A percentile compares a stretch with the other conserved stretches of the same genome.
Evolutionary conservation across 2,888 invertebrate genomes (phyloP).

Genomic region (Callyntrura sp.): DNA sequence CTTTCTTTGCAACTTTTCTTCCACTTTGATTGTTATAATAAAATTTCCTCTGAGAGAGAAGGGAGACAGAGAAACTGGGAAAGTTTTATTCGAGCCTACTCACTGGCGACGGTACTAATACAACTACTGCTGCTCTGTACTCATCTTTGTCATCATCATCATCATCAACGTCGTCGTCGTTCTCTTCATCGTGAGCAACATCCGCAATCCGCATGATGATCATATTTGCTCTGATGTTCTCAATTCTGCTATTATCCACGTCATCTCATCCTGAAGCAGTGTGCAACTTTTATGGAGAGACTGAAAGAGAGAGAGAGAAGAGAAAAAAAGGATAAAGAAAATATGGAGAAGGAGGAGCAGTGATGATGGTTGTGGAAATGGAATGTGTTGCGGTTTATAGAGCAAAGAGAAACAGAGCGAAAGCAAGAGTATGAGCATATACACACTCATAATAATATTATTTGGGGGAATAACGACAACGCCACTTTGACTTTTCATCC

Average conservation of each 20-base stretch:
- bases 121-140: not conserved
- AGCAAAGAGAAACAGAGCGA: constrained; percentile 5
- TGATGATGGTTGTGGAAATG: not conserved
- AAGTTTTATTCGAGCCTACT: constrained; percentile 54
- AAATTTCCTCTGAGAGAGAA: constrained; percentile 16
- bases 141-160: constrained; percentile 17
- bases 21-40: constrained; percentile 50
- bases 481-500: too few species aligned
- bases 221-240: constrained; percentile 32
- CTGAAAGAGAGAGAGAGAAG: not conserved
- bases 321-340: not conserved
- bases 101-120: not conserved
- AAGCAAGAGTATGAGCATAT: constrained; percentile 14
- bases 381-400: constrained; percentile 53
- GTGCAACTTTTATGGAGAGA: not conserved
- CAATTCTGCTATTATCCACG: not conserved
- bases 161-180: not conserved
- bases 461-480: too few species aligned
- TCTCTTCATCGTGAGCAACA: not conserved
- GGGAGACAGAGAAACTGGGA: constrained; percentile 24
- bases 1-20: constrained; percentile 44
- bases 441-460: not conserved
- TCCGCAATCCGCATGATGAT: too few species aligned
- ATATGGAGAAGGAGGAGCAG: not conserved
- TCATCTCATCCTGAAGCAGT: not conserved